Conservation (phyloP, 2,113 vertebrate genomes). For the Otus sunia region DNA sequence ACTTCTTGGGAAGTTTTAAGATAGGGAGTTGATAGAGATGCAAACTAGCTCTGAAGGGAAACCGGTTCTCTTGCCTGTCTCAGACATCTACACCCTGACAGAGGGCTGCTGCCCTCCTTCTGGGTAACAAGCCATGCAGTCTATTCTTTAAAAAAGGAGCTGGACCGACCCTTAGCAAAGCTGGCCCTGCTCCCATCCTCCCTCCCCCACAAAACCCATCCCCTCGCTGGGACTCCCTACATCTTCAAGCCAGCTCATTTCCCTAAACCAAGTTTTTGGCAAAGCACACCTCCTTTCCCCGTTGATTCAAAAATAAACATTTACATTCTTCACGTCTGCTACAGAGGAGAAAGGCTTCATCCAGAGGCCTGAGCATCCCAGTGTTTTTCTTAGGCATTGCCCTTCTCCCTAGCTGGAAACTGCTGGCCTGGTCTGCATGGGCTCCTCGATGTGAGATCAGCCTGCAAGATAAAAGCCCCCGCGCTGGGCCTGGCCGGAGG, state of each 20-base stretch:
- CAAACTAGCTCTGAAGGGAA: neutral
- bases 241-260: neutral
- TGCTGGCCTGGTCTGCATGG: rapidly evolving
- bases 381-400: neutral
- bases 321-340: neutral
- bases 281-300: neutral
- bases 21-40: neutral
- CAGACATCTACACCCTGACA: neutral
- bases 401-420: neutral
- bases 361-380: neutral
- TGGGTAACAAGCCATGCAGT: neutral
- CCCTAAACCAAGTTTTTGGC: neutral
- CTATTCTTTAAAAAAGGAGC: neutral
- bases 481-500: no score
- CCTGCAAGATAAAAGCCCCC: neutral
- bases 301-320: neutral
- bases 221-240: neutral
- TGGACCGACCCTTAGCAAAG: neutral
- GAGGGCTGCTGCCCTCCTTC: neutral
- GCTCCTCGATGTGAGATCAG: rapidly evolving
- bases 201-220: neutral
- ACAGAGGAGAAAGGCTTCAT: neutral
- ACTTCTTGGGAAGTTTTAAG: neutral
- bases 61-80: neutral
- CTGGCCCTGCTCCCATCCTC: neutral